phyloP scores from a whole-genome alignment of 1,140 invertebrate species.

The Ladona fulva region DNA sequence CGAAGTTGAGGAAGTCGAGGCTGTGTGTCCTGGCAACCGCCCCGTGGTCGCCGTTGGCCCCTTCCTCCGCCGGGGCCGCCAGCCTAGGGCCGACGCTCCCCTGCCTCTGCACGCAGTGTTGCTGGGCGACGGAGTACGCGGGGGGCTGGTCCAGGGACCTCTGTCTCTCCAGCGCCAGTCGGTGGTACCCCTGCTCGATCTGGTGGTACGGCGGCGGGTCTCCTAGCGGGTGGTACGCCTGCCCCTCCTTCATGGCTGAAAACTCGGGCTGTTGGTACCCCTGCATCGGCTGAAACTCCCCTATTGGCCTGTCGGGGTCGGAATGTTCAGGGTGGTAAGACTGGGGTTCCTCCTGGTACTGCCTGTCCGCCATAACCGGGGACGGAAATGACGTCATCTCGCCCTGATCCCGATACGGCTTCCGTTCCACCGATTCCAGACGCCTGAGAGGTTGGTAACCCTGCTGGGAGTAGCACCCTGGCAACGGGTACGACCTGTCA shows the following conservation, averaged over 20 bases:
- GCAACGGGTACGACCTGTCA: not conserved
- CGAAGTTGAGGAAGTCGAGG: conserved; percentile 58
- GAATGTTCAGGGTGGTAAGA: not conserved
- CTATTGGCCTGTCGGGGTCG: not conserved
- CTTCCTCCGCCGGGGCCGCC: not conserved
- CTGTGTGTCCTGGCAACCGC: not conserved
- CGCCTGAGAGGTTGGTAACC: not conserved
- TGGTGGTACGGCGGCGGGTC: not conserved
- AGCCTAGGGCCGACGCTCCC: not conserved
- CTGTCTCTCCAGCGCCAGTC: not conserved
- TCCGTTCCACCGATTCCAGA: not conserved
- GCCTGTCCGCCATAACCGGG: not conserved
- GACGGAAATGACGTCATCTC: not conserved
- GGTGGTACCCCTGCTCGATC: not conserved
- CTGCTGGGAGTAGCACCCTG: not conserved
- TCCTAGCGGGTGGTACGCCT: not conserved
- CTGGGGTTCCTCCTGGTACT: not conserved
- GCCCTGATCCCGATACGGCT: not conserved
- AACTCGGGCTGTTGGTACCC: not conserved
- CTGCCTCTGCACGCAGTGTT: not conserved
- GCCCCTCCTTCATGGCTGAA: not conserved
- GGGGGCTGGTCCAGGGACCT: not conserved
- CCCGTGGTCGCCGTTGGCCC: not conserved
- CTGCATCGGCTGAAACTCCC: not conserved
- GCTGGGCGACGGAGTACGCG: not conserved